Conservation (phyloP, 2,888 invertebrate genomes). For the Digitonthophagus gazella region DNA sequence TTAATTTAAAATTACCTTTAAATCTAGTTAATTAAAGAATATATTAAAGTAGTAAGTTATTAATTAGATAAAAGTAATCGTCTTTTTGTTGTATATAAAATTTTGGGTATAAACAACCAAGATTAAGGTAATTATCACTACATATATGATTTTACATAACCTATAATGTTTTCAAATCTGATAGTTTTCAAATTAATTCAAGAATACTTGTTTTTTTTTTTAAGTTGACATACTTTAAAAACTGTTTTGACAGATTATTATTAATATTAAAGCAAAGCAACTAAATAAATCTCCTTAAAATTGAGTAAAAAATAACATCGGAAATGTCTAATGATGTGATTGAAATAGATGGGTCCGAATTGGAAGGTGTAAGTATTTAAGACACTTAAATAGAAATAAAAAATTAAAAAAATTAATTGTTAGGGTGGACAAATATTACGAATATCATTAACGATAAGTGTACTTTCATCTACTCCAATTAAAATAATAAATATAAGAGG, state of each 20-base stretch:
- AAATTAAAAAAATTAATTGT: slow-evolving; percentile 26
- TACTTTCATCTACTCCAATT: slow-evolving; percentile 69
- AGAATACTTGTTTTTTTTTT: background rate
- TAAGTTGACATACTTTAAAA: background rate
- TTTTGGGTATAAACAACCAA: too few species aligned
- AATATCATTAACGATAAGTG: slow-evolving; percentile 76
- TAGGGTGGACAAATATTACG: slow-evolving; percentile 92
- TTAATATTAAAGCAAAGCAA: background rate
- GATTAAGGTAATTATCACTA: too few species aligned
- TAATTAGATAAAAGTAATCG: too few species aligned
- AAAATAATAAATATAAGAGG: slow-evolving; percentile 77
- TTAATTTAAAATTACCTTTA: too few species aligned
- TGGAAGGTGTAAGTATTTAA: slow-evolving; percentile 73
- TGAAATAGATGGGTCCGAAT: slow-evolving; percentile 74
- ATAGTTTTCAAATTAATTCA: too few species aligned
- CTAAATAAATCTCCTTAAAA: background rate
- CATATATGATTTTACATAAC: too few species aligned
- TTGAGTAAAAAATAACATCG: background rate
- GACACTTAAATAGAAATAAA: background rate
- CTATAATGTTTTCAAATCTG: too few species aligned
- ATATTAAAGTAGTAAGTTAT: too few species aligned
- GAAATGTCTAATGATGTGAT: slow-evolving; percentile 43
- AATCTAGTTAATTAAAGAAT: too few species aligned
- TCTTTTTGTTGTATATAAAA: too few species aligned
- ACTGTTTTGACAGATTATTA: background rate